These are phyloP conservation scores for Hesperophylax magnus DNA, from an alignment of 1,140 invertebrate genomes.

Conservation along the genomic window DNA sequence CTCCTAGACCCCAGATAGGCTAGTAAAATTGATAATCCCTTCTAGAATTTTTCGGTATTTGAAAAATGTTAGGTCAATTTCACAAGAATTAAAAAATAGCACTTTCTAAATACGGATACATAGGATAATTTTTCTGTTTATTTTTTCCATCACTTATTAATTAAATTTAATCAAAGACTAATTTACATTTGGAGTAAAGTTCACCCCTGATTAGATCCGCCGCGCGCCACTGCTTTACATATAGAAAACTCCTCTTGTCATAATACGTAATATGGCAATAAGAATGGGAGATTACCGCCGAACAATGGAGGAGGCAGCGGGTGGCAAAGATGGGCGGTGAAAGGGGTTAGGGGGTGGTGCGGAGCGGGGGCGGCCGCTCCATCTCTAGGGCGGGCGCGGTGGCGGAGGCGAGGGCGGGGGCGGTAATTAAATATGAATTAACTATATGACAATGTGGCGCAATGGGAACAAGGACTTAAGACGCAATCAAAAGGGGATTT, in stretches of 20 bases:
- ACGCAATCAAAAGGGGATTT: background rate
- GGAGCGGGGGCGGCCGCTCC: background rate
- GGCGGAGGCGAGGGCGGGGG: background rate
- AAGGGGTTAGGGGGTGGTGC: background rate
- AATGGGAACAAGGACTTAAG: constrained; percentile 7
- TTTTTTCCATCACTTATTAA: no score
- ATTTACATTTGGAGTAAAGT: no score
- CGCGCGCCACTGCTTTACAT: background rate
- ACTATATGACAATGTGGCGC: background rate
- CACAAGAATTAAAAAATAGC: no score
- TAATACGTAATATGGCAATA: constrained; percentile 58
- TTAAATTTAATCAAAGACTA: no score
- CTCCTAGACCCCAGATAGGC: no score
- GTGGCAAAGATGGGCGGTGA: constrained; percentile 53
- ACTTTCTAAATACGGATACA: no score
- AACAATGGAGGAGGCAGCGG: constrained; percentile 50
- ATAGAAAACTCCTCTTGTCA: constrained; percentile 54
- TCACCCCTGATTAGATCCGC: no score
- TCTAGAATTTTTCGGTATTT: no score
- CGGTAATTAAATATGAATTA: constrained; percentile 14
- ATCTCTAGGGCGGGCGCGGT: background rate
- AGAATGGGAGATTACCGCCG: constrained; percentile 56
- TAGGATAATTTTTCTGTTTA: no score
- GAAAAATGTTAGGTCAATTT: no score
- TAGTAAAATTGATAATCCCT: no score